Evolutionary conservation across 2,888 invertebrate species (phyloP).

Genomic region (Halocaridina rubra): DNA sequence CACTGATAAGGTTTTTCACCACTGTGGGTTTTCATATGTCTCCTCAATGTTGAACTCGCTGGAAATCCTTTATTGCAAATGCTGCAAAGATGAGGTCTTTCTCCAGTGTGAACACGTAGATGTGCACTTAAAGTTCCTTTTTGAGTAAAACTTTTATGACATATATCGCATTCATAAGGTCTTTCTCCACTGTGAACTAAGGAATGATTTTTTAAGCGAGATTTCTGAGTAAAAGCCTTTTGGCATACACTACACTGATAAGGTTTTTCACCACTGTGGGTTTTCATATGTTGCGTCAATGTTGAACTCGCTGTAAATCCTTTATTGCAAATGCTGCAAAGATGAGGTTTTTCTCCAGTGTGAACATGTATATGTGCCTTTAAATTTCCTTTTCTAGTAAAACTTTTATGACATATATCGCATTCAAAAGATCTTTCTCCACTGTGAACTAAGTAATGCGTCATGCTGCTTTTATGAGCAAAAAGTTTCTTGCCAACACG

Average conservation of each 20-base stretch:
- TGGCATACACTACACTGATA: neutral
- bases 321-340: constrained; percentile 15
- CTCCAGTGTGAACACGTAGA: constrained; percentile 6
- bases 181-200: neutral
- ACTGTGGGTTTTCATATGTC: constrained; percentile 2
- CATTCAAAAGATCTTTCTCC: constrained; percentile 23
- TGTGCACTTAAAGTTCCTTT: constrained; percentile 13
- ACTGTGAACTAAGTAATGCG: no score
- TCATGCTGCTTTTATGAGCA: no score
- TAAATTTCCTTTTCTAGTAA: constrained; percentile 5
- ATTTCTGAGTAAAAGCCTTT: neutral
- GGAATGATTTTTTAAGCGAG: neutral
- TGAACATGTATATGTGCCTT: neutral
- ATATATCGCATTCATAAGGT: constrained; percentile 10
- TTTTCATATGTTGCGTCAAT: constrained; percentile 1
- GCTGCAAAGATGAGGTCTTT: constrained; percentile 14
- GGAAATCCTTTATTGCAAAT: constrained; percentile 25
- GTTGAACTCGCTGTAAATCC: neutral
- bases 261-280: neutral
- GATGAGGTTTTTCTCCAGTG: neutral
- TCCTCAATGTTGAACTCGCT: neutral
- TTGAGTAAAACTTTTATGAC: constrained; percentile 24
- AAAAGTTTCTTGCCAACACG: no score
- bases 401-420: constrained; percentile 17
- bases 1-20: constrained; percentile 14